Evolutionary conservation across 2,797 vertebrate genomes (phyloP).

Genomic region (Xiphophorus birchmanni): DNA sequence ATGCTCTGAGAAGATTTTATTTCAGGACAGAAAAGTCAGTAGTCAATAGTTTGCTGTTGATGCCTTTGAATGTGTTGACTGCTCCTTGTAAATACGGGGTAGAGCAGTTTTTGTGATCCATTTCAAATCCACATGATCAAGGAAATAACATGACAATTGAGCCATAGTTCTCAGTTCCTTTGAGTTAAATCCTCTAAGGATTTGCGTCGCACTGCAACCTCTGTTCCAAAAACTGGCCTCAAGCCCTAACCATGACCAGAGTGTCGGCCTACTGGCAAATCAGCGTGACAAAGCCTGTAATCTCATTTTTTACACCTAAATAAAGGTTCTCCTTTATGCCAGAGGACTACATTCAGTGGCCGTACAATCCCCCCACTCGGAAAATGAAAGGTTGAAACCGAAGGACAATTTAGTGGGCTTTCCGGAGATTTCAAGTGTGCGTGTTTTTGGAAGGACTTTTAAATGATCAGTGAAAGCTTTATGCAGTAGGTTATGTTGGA

Average conservation of each 20-base stretch:
- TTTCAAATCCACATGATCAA: slow-evolving; percentile 48
- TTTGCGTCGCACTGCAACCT: slow-evolving; percentile 39
- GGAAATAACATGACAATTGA: slow-evolving; percentile 22
- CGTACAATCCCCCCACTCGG: slow-evolving; percentile 34
- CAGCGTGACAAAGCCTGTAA: slow-evolving; percentile 64
- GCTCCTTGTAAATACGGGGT: slow-evolving; percentile 27
- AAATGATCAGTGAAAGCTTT: slow-evolving; percentile 24
- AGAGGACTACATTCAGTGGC: slow-evolving; percentile 62
- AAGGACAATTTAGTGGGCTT: slow-evolving; percentile 30
- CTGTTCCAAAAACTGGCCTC: slow-evolving; percentile 32
- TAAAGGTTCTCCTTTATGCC: slow-evolving; percentile 46
- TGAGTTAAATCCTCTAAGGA: slow-evolving; percentile 33
- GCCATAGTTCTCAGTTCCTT: slow-evolving; percentile 30
- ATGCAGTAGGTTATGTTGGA: slow-evolving; percentile 17
- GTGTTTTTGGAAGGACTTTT: slow-evolving; percentile 22
- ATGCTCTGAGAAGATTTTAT: slow-evolving; percentile 17
- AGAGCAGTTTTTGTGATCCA: slow-evolving; percentile 33
- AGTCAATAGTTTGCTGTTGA: slow-evolving; percentile 38
- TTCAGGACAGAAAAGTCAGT: slow-evolving; percentile 13
- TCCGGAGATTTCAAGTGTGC: slow-evolving; percentile 24
- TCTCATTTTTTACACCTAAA: slow-evolving; percentile 42
- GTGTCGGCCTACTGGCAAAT: slow-evolving; percentile 41
- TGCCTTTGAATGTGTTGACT: slow-evolving; percentile 58
- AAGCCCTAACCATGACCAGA: slow-evolving; percentile 37
- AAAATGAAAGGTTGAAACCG: slow-evolving; percentile 27